Percentiles rank a stretch among this genome's conserved stretches.
Conservation (phyloP, 2,113 vertebrate genomes). For the Pteronura brasiliensis region DNA sequence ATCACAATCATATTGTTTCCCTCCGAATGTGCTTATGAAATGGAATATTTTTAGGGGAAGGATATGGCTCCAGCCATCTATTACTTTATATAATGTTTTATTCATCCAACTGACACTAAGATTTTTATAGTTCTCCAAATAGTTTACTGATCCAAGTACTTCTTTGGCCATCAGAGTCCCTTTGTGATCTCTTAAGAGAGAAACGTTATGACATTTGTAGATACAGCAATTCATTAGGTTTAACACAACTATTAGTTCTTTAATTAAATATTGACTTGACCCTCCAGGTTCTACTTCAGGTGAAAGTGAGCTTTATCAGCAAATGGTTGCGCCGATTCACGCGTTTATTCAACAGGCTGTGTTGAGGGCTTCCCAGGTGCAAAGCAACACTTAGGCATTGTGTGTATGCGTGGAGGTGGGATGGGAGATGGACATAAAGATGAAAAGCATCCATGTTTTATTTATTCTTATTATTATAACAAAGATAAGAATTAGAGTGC, state of each 20-base stretch:
- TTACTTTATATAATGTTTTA: conserved; percentile 42
- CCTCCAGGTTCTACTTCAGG: conserved; percentile 67
- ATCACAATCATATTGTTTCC: conserved; percentile 1
- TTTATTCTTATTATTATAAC: conserved; percentile 55
- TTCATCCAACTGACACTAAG: conserved; percentile 34
- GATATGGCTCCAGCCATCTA: neutral
- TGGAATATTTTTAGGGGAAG: conserved; percentile 37
- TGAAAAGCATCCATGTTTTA: neutral
- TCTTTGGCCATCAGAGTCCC: conserved; percentile 63
- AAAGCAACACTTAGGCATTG: neutral
- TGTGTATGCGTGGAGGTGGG: neutral
- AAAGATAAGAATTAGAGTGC: conserved; percentile 37
- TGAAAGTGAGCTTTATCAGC: conserved; percentile 49
- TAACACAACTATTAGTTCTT: conserved; percentile 79
- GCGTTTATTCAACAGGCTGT: neutral
- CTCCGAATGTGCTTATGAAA: neutral
- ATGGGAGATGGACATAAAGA: neutral
- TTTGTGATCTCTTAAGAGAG: conserved; percentile 56
- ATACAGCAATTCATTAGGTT: conserved; percentile 73
- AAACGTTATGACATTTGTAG: conserved; percentile 77
- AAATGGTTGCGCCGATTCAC: neutral
- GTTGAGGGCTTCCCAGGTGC: neutral
- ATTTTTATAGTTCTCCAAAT: conserved; percentile 65
- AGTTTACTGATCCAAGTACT: conserved; percentile 65
- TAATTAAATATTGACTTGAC: conserved; percentile 78